Evolutionary conservation across 2,888 invertebrate species (phyloP), one percentile per base, ranked within the genome.

Genomic region (Gibbula magus): DNA sequence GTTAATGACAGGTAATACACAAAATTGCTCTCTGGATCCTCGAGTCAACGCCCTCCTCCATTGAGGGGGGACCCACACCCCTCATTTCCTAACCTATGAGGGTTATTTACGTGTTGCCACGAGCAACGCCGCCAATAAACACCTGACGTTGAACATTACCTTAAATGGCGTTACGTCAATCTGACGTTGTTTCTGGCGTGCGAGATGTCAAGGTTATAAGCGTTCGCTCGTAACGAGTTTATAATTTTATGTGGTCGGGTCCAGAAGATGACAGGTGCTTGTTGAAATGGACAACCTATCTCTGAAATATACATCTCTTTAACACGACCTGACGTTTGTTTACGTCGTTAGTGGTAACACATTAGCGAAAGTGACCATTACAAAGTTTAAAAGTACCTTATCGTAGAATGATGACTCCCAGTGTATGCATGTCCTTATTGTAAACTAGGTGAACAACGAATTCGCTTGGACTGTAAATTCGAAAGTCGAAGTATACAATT

Each of bases 1-100:
- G 61, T 61, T 61, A 61, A 61, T 70, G 70, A 39, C 32, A 70
- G 32, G 70, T 70, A 35, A 70, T 70, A 70, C 70, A 70, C 70
- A 20, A 39, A 70, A 70, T 70, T 70, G 70, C 35, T 39, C 29
- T 25, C 29, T 25, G 61, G 61, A 61, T 61, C 25, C 18, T 32
- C 32, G 3, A 20, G 32, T 35, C 20, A 35, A 70, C 70, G 39
- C 70, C 70, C 32, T 39, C 70, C 35, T 39, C 70, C 70, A 70
- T 70, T 70, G 20, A 70, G n/a, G 70, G 32, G 25, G 29, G 61
- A 29, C 61, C 61, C 61, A 61, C 70, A 39, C 70, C 70, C 39
- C n/a, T 32, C 35, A 70, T 70, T 70, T 70, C 70, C 32, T 16
- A 35, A 32, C 39, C 70, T 70, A 35, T 70, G n/a, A 35, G 70